phyloP scores from a whole-genome alignment of 1,140 invertebrate genomes.

The Yoshiicerus persimilis region DNA sequence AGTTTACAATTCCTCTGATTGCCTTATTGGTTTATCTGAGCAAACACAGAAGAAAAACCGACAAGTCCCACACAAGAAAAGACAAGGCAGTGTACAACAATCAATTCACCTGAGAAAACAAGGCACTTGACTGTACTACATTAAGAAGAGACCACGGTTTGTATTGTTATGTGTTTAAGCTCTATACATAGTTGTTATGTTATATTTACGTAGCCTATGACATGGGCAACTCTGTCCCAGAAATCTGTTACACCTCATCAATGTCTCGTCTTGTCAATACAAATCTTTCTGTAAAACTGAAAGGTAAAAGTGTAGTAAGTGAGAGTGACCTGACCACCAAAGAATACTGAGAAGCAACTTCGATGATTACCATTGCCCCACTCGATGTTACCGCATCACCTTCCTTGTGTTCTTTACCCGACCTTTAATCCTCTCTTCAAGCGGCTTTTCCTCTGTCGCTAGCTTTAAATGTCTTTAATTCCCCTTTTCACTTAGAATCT shows the following conservation, averaged over 20 bases:
- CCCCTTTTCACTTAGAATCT: neutral
- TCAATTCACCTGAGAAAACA: slow-evolving; percentile 3
- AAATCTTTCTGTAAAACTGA: neutral
- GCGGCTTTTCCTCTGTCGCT: slow-evolving; percentile 2
- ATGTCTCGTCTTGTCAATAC: neutral
- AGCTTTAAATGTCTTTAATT: neutral
- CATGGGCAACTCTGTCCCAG: neutral
- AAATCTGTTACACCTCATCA: neutral
- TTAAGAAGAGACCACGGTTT: neutral
- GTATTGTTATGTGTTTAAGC: too few relatives aligned
- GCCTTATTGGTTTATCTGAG: neutral
- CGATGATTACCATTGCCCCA: neutral
- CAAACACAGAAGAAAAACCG: neutral
- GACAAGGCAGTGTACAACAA: neutral
- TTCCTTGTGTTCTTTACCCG: neutral
- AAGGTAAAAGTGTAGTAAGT: neutral
- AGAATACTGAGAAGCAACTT: neutral
- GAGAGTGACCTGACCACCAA: neutral
- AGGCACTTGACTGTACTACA: neutral
- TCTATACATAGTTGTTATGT: neutral
- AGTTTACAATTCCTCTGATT: neutral
- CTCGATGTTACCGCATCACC: neutral
- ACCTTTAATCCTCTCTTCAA: neutral
- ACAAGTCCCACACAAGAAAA: neutral
- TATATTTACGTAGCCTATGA: too few relatives aligned